Conservation (phyloP, 92 coral and sea anemone species). For the Blastomussa wellsi region DNA sequence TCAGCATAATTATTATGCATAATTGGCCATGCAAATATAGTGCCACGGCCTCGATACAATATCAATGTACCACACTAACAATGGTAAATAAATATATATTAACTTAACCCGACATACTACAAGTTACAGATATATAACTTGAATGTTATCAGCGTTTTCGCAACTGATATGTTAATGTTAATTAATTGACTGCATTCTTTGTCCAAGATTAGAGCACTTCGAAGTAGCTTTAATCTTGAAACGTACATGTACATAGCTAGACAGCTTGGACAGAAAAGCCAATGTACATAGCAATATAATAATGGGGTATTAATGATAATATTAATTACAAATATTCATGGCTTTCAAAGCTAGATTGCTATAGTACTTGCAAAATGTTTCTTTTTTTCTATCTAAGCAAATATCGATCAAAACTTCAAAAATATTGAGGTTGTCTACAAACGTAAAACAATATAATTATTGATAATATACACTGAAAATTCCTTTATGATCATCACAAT, state of each 20-base stretch:
- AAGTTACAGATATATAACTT: conserved; percentile 16
- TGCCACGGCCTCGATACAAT: not conserved
- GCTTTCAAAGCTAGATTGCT: too few relatives aligned
- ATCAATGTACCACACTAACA: conserved; percentile 11
- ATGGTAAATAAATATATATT: not conserved
- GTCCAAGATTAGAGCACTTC: not conserved
- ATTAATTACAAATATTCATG: too few relatives aligned
- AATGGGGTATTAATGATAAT: too few relatives aligned
- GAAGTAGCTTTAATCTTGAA: not conserved
- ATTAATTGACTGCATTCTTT: not conserved
- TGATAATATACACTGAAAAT: too few relatives aligned
- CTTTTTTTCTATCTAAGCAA: not conserved
- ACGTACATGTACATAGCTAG: too few relatives aligned
- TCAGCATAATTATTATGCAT: not conserved
- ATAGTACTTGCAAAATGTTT: not conserved
- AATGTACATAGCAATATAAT: not conserved
- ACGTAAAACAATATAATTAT: too few relatives aligned
- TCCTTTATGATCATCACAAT: not conserved
- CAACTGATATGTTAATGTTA: not conserved
- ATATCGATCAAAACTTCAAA: not conserved
- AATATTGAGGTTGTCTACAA: not conserved
- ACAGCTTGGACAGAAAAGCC: not conserved
- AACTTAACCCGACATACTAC: not conserved
- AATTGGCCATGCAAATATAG: not conserved
- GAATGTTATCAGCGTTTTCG: not conserved